These are phyloP conservation scores for Phalacrocorax aristotelis DNA, from an alignment of 2,113 vertebrate genomes.

Conservation along the genomic window DNA sequence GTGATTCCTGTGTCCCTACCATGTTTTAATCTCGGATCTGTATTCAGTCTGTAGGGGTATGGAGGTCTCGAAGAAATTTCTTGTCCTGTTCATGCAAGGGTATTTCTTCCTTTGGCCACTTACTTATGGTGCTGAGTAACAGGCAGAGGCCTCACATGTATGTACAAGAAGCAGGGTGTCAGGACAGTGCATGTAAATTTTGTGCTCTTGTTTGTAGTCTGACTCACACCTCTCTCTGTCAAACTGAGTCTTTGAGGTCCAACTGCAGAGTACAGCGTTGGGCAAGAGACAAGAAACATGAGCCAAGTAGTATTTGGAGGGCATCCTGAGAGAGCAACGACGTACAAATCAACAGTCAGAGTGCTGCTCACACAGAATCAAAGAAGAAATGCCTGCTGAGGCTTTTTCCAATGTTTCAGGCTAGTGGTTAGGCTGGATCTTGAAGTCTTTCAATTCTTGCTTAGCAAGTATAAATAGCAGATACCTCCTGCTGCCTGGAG, in stretches of 20 bases:
- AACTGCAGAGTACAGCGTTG: background rate
- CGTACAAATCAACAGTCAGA: background rate
- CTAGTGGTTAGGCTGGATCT: background rate
- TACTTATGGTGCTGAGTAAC: background rate
- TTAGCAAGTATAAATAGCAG: background rate
- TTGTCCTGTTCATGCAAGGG: background rate
- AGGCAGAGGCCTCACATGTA: background rate
- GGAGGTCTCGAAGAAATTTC: background rate
- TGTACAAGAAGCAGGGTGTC: background rate
- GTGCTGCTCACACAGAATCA: background rate
- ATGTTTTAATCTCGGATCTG: background rate
- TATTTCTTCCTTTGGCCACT: background rate
- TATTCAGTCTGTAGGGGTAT: background rate
- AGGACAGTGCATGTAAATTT: background rate
- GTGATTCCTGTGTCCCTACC: background rate
- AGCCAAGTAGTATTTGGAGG: background rate
- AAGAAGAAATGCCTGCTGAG: background rate
- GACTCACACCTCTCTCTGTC: background rate
- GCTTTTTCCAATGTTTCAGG: background rate
- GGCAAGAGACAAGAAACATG: background rate
- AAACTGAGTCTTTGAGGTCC: background rate
- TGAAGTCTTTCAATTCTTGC: background rate
- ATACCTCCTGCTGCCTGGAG: background rate
- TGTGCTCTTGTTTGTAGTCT: background rate
- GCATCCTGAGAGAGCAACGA: background rate